Base-by-base conservation (phyloP, 2,797 vertebrate genomes). In the Anisognathus igniventris region DNA sequence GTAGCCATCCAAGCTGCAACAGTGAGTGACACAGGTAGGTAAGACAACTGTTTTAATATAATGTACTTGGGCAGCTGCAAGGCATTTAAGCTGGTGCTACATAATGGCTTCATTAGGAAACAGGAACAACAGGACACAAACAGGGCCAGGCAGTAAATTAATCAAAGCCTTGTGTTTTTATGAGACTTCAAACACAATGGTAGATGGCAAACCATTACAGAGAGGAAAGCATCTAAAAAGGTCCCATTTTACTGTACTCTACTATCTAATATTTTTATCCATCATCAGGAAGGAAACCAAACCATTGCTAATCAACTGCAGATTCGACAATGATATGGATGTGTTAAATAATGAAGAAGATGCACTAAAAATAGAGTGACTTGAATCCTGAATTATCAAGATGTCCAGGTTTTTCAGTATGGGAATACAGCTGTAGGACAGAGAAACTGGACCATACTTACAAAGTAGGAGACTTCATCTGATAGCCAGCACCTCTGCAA, bases 81-180 rank as follows among this genome's bases (percentile, higher is more conserved):
- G 45, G 83, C 50, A 61, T 67, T 76, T 65, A 87, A 87, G n/a
- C 53, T 78, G 50, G 73, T 90, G 73, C 47, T 82, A 79, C 71
- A 30, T 35, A 57, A 93, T 22, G 51, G 48, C 44, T 83, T 73
- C 27, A 60, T 67, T 71, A 87, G 21, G 51, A 89, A 92, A 53
- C 14, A 73, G 47, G 30, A 93, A 80, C 22, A 87, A 81, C 22
- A 44, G 56, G 70, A 82, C 47, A 95, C 27, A 71, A 77, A 57
- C 15, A 17, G 6, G n/a, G 30, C 21, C 47, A 67, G 37, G 45
- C 20, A 83, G 22, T 57, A 91, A 87, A 80, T 5, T 4, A 90
- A 89, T 53, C 57, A 70, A 91, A 87, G 12, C n/a, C 20, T 39
- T 50, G 13, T 0, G 0, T 30, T 95, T 90, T 79, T 60, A 87